A percentile compares a stretch with the other conserved stretches of the same genome.
Evolutionary conservation across 2,888 invertebrate species (phyloP).

Genomic region (Cordilura impudica): DNA sequence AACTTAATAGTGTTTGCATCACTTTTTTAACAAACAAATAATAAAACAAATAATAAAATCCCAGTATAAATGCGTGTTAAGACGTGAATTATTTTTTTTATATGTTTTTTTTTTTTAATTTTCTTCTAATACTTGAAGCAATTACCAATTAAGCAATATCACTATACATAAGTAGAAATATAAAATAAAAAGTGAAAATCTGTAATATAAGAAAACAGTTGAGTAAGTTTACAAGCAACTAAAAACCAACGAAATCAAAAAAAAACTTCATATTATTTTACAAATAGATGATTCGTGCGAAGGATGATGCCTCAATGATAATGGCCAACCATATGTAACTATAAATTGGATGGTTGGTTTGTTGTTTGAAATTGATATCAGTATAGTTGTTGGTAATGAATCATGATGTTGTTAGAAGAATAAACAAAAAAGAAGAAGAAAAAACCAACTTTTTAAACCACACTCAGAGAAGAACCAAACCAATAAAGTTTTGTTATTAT

Average conservation of each 20-base stretch:
- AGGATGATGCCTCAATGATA: constrained; percentile 2
- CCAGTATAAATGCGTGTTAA: constrained; percentile 27
- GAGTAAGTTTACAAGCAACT: constrained; percentile 17
- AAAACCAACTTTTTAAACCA: not conserved
- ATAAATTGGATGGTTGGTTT: not conserved
- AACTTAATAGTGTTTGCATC: too few relatives aligned
- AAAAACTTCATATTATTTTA: constrained; percentile 21
- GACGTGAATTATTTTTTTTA: constrained; percentile 9
- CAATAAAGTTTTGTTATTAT: too few relatives aligned
- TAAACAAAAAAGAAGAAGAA: not conserved
- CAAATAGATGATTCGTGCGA: constrained; percentile 30
- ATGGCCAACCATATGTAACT: constrained; percentile 33
- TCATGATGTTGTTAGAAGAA: not conserved
- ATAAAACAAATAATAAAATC: not conserved
- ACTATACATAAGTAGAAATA: not conserved
- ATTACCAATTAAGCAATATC: constrained; percentile 45
- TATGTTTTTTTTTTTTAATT: not conserved
- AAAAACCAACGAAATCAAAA: constrained; percentile 23
- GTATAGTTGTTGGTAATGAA: not conserved
- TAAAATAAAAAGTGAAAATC: constrained; percentile 53
- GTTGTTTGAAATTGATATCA: not conserved
- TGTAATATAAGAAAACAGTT: not conserved
- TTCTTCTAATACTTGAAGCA: constrained; percentile 32
- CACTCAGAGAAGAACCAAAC: not conserved
- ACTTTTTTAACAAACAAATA: too few relatives aligned